These are phyloP conservation scores for Bacillus rossius DNA, from an alignment of 1,140 invertebrate species.

Conservation along the genomic window DNA sequence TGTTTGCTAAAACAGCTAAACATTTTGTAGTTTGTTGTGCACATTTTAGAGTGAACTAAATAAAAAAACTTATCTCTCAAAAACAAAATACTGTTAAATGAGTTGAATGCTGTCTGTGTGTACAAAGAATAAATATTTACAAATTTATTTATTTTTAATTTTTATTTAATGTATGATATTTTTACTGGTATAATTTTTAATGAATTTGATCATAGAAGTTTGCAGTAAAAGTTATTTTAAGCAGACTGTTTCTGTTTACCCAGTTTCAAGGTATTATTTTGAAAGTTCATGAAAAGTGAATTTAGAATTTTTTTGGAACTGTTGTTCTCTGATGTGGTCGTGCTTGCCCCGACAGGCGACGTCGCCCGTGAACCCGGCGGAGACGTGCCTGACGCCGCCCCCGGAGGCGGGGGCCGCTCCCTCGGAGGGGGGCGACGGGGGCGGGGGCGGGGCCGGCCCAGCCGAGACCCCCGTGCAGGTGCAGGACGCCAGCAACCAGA, in stretches of 20 bases:
- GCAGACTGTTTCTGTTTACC: too few species aligned
- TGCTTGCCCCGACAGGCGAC: slow-evolving; percentile 24
- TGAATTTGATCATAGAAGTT: too few species aligned
- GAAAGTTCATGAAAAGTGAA: neutral
- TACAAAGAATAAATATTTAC: too few species aligned
- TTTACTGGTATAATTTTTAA: neutral
- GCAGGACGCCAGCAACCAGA: slow-evolving; percentile 75
- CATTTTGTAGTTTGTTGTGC: too few species aligned
- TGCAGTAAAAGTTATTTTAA: too few species aligned
- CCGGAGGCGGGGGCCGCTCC: slow-evolving; percentile 17
- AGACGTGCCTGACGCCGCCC: slow-evolving; percentile 25
- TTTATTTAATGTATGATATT: slow-evolving; percentile 20
- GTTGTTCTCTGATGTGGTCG: neutral
- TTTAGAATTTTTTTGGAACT: neutral
- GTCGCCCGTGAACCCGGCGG: slow-evolving; percentile 28
- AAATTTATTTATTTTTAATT: too few species aligned
- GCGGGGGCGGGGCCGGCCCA: slow-evolving; percentile 42
- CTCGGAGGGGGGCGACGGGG: slow-evolving; percentile 12
- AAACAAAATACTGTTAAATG: too few species aligned
- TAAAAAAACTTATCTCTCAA: too few species aligned
- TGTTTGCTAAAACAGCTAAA: too few species aligned
- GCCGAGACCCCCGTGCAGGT: slow-evolving; percentile 42
- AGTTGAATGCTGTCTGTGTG: too few species aligned
- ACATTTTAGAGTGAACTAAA: too few species aligned
- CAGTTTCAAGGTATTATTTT: too few species aligned